phyloP scores from a whole-genome alignment of 1,140 invertebrate genomes.

The Hormaphis cornu region DNA sequence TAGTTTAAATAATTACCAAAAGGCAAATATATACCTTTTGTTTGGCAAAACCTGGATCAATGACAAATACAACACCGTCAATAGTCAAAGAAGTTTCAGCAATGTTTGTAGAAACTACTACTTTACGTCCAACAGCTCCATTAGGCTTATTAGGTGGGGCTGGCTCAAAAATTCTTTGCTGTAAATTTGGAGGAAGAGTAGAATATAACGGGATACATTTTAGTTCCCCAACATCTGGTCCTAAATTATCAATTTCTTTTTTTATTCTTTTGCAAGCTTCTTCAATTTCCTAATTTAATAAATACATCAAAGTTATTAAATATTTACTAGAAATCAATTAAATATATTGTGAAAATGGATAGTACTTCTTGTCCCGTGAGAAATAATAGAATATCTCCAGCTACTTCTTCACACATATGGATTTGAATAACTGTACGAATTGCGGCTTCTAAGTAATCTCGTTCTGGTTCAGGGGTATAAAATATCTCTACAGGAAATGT shows the following conservation, averaged over 20 bases:
- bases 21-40: conserved; percentile 71
- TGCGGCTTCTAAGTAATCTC: conserved; percentile 96
- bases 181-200: conserved; percentile 91
- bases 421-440: conserved; percentile 98
- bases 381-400: conserved; percentile 90
- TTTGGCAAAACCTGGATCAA: conserved; percentile 99
- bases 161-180: conserved; percentile 95
- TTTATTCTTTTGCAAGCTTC: conserved; percentile 98
- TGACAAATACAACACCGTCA: conserved; percentile 99
- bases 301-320: neutral
- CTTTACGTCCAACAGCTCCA: conserved; percentile 88
- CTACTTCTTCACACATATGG: conserved; percentile 94
- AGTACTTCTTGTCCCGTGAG: conserved; percentile 75
- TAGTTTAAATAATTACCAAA: too few relatives aligned
- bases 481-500: conserved; percentile 98
- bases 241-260: conserved; percentile 91
- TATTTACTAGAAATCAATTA: neutral
- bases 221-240: conserved; percentile 90
- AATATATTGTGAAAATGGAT: too few relatives aligned
- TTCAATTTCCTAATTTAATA: conserved; percentile 82
- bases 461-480: conserved; percentile 96
- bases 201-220: conserved; percentile 99
- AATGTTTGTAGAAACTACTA: conserved; percentile 98
- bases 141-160: conserved; percentile 85
- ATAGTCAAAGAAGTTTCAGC: conserved; percentile 99